phyloP scores from a whole-genome alignment of 2,113 vertebrate genomes.

The Oreochromis tanganicae region DNA sequence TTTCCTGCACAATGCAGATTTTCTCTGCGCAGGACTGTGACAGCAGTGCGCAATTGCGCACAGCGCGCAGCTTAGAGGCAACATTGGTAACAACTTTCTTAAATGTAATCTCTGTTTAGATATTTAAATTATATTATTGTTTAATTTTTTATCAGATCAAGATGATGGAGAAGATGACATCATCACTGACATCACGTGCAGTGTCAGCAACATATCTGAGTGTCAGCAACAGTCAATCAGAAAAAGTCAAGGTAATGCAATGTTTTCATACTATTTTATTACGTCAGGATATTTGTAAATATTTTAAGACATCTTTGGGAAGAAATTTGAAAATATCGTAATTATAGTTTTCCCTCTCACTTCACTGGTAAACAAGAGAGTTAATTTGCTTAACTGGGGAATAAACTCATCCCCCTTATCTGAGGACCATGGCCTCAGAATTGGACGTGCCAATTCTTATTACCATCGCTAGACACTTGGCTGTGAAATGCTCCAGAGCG shows the following conservation, averaged over 20 bases:
- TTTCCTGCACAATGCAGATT: no score
- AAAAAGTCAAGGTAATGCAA: fast-evolving
- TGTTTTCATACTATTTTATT: neutral
- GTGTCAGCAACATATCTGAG: neutral
- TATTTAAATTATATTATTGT: fast-evolving
- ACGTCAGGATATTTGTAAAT: neutral
- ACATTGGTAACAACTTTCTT: neutral
- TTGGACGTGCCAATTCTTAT: fast-evolving
- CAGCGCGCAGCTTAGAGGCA: no score
- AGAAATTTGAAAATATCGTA: neutral
- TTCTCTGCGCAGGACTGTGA: no score
- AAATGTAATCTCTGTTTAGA: neutral
- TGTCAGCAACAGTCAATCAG: neutral
- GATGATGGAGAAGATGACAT: neutral
- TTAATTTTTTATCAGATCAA: neutral
- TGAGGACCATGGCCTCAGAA: fast-evolving
- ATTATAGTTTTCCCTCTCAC: neutral
- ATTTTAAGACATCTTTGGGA: neutral
- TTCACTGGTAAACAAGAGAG: fast-evolving
- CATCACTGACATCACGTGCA: neutral
- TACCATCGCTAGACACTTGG: neutral
- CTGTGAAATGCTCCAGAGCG: fast-evolving
- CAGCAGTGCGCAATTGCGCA: no score
- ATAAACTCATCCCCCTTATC: fast-evolving
- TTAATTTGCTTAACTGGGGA: neutral